These are phyloP conservation scores for Neoascia interrupta DNA, from an alignment of 2,888 invertebrate species.

Conservation along the genomic window DNA sequence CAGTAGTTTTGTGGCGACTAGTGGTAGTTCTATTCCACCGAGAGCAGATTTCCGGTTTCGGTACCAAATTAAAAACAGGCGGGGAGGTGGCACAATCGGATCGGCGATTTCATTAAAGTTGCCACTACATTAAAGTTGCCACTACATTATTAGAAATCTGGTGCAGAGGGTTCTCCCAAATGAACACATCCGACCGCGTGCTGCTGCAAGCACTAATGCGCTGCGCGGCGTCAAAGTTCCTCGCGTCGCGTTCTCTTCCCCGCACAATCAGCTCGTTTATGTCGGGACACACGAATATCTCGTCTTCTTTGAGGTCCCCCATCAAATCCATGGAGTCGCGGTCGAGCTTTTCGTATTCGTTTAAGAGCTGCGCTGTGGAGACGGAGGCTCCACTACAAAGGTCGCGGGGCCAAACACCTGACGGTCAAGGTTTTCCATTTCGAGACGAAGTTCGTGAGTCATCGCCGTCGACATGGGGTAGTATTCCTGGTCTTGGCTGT, in stretches of 20 bases:
- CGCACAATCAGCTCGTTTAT: conserved; percentile 75
- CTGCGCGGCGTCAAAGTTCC: conserved; percentile 75
- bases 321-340: conserved; percentile 79
- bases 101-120: conserved; percentile 70
- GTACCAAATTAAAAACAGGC: too few relatives aligned
- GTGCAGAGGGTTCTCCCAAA: conserved; percentile 90
- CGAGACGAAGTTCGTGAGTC: conserved; percentile 89
- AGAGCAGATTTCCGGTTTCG: too few relatives aligned
- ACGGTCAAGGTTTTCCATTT: conserved; percentile 90
- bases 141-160: conserved; percentile 80
- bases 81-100: conserved; percentile 13
- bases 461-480: conserved; percentile 93
- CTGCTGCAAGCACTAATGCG: conserved; percentile 72
- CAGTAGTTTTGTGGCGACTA: too few relatives aligned
- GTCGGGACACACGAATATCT: conserved; percentile 77
- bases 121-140: too few relatives aligned
- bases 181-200: conserved; percentile 85
- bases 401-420: conserved; percentile 86
- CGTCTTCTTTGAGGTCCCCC: conserved; percentile 77
- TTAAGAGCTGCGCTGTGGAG: conserved; percentile 70
- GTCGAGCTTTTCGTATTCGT: conserved; percentile 77
- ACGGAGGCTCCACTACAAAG: conserved; percentile 59
- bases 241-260: conserved; percentile 73
- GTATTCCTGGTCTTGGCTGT: conserved; percentile 90
- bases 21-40: too few relatives aligned